Base-by-base conservation (phyloP, 2,797 vertebrate genomes). In the Channallabes apus region DNA sequence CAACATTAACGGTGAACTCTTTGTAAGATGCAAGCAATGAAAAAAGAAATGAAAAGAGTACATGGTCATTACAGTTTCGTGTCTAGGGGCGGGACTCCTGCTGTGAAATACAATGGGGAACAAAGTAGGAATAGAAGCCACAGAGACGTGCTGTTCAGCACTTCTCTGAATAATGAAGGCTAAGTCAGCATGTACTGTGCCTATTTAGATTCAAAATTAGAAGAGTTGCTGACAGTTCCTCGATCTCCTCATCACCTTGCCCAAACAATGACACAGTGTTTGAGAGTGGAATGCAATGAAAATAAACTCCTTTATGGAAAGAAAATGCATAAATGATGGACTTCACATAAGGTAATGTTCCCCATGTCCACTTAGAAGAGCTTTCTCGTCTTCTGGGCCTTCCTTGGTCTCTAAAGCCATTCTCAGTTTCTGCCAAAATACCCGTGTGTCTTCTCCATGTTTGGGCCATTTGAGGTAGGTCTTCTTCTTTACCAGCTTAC, bases 381-480 rank as follows among this genome's bases (percentile, higher is more conserved):
- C 7, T 2, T 15, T 35, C 4, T 90, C 89, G 2, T 62, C 41
- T 24, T 80, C 82, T n/a, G 79, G 61, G 9, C 81, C 88, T 0
- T 29, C 75, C 9, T 54, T 51, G 32, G 80, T 91, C 59, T 83
- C 77, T 80, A 96, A 88, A 41, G 95, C 94, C 69, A 89, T 90
- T 5, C 84, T 85, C 3, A 96, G 90, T 62, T 94, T 95, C 84
- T 94, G 91, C 95, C 95, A 96, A 90, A 96, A 96, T 41, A 94
- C 22, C 8, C 84, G 61, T 0, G 82, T 68, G 86, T 93, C 85
- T 56, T 89, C 86, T 54, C 67, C 85, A 3, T 90, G 89, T 32
- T 76, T 88, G 3, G 93, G 88, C 95, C 95, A 95, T 83, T 89
- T 94, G 82, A 95, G 91, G 88, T 94, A 96, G 35, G 94, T 95